Evolutionary conservation across 2,113 vertebrate species (phyloP), one percentile per base, ranked within the genome.

Genomic region (Orycteropus afer): DNA sequence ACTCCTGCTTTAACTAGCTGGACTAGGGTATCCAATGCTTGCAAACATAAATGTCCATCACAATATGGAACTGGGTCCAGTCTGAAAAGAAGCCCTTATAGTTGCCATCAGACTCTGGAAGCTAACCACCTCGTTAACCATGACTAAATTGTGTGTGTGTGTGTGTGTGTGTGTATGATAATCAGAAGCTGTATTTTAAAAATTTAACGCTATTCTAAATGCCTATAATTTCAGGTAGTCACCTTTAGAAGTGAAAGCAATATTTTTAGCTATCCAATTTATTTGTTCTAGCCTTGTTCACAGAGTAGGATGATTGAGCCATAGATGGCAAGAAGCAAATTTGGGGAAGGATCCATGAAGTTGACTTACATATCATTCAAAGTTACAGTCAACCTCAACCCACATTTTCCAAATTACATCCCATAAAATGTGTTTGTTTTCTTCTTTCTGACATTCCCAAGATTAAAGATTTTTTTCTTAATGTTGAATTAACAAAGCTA

Each of bases 231-330:
- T 74, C 51, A 84, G 79, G 13, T 83, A 51, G 79, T 61, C 32
- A 87, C 59, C 9, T 78, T 74, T 80, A 81, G 71, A 91, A 95
- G 51, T 69, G 27, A 80, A 89, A 93, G 8, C 53, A 51, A 13
- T 87, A 45, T 87, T 95, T 91, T 61, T 40, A 78, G 51, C 34
- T 79, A 0, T 34, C 53, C 9, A 23, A 45, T 63, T 61, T 93
- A 81, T 81, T 91, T 94, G 49, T 92, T 85, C 86, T 49, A 42
- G 12, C 51, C 76, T 96, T 91, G 27, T 67, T 95, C 89, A 82
- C 80, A 51, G 67, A 89, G 47, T 25, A 63, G 27, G 42, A n/a
- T 53, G 79, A 91, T 40, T 37, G 40, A 79, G 32, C 18, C 29
- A 3, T 82, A 53, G 37, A 69, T 86, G 45, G 57, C 90, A 90